These are phyloP conservation scores for Ophthalmolycus amberensis DNA, from an alignment of 2,113 vertebrate species.

Conservation along the genomic window DNA sequence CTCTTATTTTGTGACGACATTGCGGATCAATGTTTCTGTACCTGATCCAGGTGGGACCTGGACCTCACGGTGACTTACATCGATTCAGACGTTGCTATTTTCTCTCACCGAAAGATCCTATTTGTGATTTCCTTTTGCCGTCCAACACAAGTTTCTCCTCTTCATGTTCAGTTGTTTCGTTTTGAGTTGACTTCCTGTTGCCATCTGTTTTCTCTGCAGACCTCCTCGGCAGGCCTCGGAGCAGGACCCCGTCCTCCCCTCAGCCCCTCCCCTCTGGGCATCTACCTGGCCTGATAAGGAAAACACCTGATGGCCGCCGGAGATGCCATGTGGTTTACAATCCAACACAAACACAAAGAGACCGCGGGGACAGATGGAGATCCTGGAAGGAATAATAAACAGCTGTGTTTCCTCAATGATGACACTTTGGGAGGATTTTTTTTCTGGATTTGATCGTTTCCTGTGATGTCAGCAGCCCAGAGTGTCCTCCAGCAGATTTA, in stretches of 20 bases:
- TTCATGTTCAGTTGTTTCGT: background rate
- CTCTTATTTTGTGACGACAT: background rate
- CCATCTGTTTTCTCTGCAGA: background rate
- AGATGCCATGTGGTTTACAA: background rate
- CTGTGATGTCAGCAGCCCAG: background rate
- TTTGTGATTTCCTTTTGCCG: background rate
- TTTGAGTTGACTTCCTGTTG: background rate
- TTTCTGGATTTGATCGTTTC: slow-evolving; percentile 3
- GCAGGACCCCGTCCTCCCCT: slow-evolving; percentile 14
- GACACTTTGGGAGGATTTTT: background rate
- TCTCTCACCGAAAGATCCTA: background rate
- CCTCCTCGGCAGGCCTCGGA: background rate
- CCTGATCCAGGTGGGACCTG: too few species aligned
- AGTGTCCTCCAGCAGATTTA: background rate
- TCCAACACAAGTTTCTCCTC: background rate
- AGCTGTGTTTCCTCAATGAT: background rate
- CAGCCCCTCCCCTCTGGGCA: slow-evolving; percentile 1
- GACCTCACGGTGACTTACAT: background rate
- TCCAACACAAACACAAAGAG: background rate
- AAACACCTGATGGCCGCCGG: background rate
- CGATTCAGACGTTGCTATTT: background rate
- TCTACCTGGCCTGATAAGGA: background rate
- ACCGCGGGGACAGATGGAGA: background rate
- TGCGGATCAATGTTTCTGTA: background rate
- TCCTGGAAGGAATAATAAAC: background rate